Base-by-base conservation (phyloP, 2,113 vertebrate species). In the Protobothrops flavoviridis region DNA sequence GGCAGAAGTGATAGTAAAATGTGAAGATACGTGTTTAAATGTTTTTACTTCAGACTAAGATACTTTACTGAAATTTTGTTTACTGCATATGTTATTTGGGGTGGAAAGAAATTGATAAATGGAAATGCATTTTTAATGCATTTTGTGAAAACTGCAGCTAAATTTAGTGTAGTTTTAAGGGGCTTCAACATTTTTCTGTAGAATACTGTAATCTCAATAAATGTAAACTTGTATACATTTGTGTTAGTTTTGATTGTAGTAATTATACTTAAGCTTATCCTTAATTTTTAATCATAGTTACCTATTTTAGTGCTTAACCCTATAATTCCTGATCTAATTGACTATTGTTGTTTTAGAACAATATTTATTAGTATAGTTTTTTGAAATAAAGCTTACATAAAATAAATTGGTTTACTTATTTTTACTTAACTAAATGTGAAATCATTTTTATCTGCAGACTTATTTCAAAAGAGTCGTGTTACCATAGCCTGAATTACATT, bases 11-110 rank as follows among this genome's bases (percentile, higher is more conserved):
- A 5, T 96, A 97, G 96, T 97, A 96, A 97, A 98, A 98, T 98
- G 97, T 98, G 98, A 98, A 98, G 94, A 96, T 97, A 50, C 0
- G 97, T 97, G 97, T 97, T 97, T 97, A 96, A 96, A 98, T 97
- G 93, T 94, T 97, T 97, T 95, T 95, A 90, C 93, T 97, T 97
- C 97, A 94, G 98, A 96, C 97, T 97, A 97, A 97, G 95, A 96
- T 91, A 95, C 97, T 97, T 95, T 96, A 94, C 95, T 96, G 96
- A 94, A 92, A 93, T 90, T 90, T 94, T 96, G 94, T 96, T 92
- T 95, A 92, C 94, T 97, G 53, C 92, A 93, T 96, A 88, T 95
- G 96, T 85, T 74, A 57, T 86, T 86, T 88, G 57, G 1, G 94
- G 85, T 59, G 81, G 94, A n/a, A 93, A 33, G 50, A 94, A 29